Conservation (phyloP, 2,113 vertebrate genomes). For the Capreolus pygargus region DNA sequence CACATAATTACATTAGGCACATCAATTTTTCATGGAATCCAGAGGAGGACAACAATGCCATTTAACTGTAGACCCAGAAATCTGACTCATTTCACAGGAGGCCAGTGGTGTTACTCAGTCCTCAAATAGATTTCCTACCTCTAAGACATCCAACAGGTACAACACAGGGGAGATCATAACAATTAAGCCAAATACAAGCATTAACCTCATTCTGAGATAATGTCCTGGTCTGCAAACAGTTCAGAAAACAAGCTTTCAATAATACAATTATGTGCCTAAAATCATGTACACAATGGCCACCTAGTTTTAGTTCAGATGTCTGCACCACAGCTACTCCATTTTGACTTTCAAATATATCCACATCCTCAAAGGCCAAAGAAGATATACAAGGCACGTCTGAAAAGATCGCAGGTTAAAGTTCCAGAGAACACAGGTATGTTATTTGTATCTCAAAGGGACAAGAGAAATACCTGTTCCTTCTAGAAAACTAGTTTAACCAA, state of each 20-base stretch:
- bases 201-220: neutral
- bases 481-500: neutral
- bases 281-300: neutral
- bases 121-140: neutral
- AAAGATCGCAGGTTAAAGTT: neutral
- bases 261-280: neutral
- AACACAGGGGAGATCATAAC: neutral
- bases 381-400: rapidly evolving
- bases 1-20: neutral
- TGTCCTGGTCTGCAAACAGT: neutral
- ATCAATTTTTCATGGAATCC: neutral
- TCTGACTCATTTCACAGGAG: neutral
- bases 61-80: neutral
- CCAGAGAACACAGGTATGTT: neutral
- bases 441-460: neutral
- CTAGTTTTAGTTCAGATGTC: neutral
- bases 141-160: neutral
- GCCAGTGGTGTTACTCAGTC: neutral
- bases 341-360: neutral
- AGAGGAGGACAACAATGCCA: neutral
- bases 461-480: neutral
- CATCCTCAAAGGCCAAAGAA: neutral
- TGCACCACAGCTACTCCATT: neutral
- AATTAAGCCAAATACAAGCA: neutral
- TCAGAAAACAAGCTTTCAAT: neutral